A percentile compares a stretch with the other conserved stretches of the same genome.
phyloP scores from a whole-genome alignment of 1,140 invertebrate species.

The Atta texana region DNA sequence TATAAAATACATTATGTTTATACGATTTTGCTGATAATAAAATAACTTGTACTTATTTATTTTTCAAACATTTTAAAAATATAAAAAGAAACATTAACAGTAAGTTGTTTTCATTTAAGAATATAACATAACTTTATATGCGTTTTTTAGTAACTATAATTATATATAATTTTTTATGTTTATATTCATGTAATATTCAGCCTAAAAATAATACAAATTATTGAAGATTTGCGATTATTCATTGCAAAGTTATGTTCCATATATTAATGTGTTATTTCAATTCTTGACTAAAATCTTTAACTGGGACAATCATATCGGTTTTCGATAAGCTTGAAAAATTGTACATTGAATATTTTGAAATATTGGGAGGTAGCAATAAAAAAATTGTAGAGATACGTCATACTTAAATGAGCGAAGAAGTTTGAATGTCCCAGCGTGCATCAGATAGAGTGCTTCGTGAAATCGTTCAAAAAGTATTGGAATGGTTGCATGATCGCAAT shows the following conservation, averaged over 20 bases:
- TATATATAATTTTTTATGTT: background rate
- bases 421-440: conserved; percentile 15
- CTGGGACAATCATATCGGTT: conserved; percentile 23
- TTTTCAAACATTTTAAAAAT: background rate
- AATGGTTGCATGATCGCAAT: conserved; percentile 48
- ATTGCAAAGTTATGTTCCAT: background rate
- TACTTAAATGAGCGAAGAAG: conserved; percentile 54
- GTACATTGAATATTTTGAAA: conserved; percentile 20
- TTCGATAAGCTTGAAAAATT: conserved; percentile 25
- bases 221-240: background rate
- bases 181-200: background rate
- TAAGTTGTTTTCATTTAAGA: background rate
- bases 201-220: background rate
- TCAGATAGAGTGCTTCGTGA: conserved; percentile 41
- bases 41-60: background rate
- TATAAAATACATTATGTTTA: background rate
- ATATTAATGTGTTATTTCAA: background rate
- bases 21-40: background rate
- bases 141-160: background rate
- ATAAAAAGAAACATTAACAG: background rate
- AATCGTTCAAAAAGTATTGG: conserved; percentile 53
- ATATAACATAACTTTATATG: background rate
- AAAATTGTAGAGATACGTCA: conserved; percentile 20
- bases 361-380: background rate
- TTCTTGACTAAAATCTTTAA: conserved; percentile 16